Base-by-base conservation (phyloP, 2,888 invertebrate genomes). In the Drosophila falleni region DNA sequence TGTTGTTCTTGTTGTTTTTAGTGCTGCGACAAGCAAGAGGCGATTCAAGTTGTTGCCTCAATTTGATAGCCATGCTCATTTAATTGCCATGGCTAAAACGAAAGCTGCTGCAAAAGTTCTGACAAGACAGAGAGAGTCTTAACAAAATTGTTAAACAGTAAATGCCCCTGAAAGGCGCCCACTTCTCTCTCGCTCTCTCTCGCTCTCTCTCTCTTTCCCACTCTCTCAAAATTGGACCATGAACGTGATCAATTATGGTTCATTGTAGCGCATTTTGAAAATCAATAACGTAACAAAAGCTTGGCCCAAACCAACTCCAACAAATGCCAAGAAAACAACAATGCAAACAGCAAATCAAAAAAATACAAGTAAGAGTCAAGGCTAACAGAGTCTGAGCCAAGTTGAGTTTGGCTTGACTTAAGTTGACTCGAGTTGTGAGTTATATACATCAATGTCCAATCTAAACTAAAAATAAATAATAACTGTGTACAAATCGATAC, bases 231-330 rank as follows among this genome's bases (percentile, higher is more conserved):
- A 85, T 78, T 88, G 87, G 89, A 68, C 86, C 86, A 86, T 87
- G 86, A 87, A 89, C 86, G 90, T 87, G 86, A 88, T 89, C 86
- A 87, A 87, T 87, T 87, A 89, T 88, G 64, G 65, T 73, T 78
- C 74, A 86, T 86, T 86, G 89, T 87, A 70, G 83, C 63, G 71
- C 71, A 75, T 89, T 89, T 87, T 81, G 58, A 85, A 85, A 89
- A 89, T 85, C 85, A 89, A 85, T 87, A 88, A 71, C 58, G 73
- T 66, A 84, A 65, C 76, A 86, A 76, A 59, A 72, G 73, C 49
- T 65, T 69, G 50, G 60, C 26, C 58, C 56, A 66, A 65, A 49
- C 41, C 62, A 35, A 49, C 39, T 11, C 60, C 15, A 13, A 66
- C 61, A 54, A 41, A 62, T 54, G 49, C 41, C 49, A 58, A 66